Conservation (phyloP, 92 coral and sea anemone species). For the Porites evermanni region DNA sequence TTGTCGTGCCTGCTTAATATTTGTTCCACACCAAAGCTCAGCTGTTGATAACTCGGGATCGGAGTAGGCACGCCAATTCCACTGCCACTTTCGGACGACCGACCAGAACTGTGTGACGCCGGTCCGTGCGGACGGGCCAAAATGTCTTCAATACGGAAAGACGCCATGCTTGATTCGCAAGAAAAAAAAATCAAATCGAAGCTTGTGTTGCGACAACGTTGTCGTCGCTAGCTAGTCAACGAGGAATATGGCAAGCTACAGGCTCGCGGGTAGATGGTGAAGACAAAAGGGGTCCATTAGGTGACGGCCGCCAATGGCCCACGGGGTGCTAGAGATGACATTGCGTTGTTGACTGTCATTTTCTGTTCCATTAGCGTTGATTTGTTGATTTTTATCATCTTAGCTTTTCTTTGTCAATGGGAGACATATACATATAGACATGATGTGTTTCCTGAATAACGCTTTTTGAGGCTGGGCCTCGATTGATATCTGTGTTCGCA, state of each 20-base stretch:
- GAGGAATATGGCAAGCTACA: conserved; percentile 26
- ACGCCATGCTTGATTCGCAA: conserved; percentile 77
- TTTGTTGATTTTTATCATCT: conserved; percentile 96
- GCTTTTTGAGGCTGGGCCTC: conserved; percentile 52
- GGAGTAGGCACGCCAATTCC: conserved; percentile 42
- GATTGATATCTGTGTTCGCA: conserved; percentile 56
- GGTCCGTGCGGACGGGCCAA: conserved; percentile 70
- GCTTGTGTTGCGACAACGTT: conserved; percentile 58
- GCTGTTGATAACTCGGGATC: conserved; percentile 53
- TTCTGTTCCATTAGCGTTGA: conserved; percentile 91
- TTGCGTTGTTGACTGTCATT: conserved; percentile 90
- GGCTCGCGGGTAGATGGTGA: conserved; percentile 23
- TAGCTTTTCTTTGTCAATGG: conserved; percentile 87
- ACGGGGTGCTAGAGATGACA: conserved; percentile 94
- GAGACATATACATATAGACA: conserved; percentile 88
- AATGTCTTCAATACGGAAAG: conserved; percentile 90
- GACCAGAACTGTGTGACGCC: conserved; percentile 12
- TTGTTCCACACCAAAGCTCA: conserved; percentile 91
- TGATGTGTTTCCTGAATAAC: conserved; percentile 81
- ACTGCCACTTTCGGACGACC: conserved; percentile 55
- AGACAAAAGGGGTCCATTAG: conserved; percentile 77
- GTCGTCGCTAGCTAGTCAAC: conserved; percentile 35
- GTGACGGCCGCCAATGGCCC: conserved; percentile 75
- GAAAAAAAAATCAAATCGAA: conserved; percentile 16
- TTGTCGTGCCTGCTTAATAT: conserved; percentile 71